These are phyloP conservation scores for Galerucella calmariensis DNA, from an alignment of 2,888 invertebrate genomes.

Conservation along the genomic window DNA sequence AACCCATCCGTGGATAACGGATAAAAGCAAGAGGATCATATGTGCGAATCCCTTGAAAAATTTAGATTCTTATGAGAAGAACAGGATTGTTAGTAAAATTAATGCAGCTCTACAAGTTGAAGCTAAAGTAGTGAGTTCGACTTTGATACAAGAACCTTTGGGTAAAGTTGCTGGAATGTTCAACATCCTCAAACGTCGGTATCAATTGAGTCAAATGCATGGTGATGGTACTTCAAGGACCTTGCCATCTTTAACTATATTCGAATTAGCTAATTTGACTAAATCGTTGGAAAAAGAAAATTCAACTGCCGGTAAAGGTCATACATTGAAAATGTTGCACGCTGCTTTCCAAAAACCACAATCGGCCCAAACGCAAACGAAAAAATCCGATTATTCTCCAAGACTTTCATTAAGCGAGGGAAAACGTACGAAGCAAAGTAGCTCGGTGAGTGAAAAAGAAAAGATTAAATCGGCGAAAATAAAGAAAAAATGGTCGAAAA, in stretches of 20 bases:
- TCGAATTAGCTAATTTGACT: constrained; percentile 34
- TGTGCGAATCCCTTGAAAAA: constrained; percentile 66
- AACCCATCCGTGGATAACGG: constrained; percentile 71
- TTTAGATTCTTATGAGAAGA: constrained; percentile 57
- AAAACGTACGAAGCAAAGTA: background rate
- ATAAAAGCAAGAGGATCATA: constrained; percentile 67
- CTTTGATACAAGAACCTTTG: constrained; percentile 69
- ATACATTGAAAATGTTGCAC: constrained; percentile 34
- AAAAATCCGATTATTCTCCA: constrained; percentile 18
- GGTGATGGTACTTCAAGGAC: constrained; percentile 54
- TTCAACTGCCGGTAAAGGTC: constrained; percentile 31
- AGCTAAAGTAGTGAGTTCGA: constrained; percentile 65
- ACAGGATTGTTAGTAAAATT: constrained; percentile 60
- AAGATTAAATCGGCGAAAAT: background rate
- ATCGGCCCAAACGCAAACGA: constrained; percentile 21
- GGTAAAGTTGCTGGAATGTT: constrained; percentile 72
- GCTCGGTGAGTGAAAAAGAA: background rate
- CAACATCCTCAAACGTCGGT: constrained; percentile 67
- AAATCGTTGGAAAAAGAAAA: constrained; percentile 44
- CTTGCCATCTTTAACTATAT: constrained; percentile 42
- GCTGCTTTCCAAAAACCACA: constrained; percentile 18
- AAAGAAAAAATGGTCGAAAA: constrained; percentile 20
- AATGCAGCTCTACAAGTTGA: constrained; percentile 65
- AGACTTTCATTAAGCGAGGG: constrained; percentile 8
- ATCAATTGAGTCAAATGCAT: constrained; percentile 48